Base-by-base conservation (phyloP, 1,140 invertebrate genomes). In the Reticulitermes speratus region DNA sequence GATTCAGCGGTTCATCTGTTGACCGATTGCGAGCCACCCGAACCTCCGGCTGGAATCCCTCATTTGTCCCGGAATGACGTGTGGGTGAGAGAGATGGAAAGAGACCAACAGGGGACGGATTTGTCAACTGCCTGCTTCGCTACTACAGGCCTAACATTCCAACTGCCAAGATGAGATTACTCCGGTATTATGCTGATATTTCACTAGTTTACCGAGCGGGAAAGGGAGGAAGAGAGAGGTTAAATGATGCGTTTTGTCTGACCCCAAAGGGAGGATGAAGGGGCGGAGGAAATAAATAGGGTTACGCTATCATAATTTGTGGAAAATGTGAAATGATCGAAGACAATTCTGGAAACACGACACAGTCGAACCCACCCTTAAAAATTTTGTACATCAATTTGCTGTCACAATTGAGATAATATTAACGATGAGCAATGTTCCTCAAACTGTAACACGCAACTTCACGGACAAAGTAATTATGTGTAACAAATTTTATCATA, bases 291-390 rank as follows among this genome's bases (percentile, higher is more conserved):
- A 75, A 75, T 75, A 75, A 30, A 75, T 75, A 75, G 65, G 65
- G 65, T 75, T 75, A 75, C 65, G 65, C 65, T 75, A 75, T 75
- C 65, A 75, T 75, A 75, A 75, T 75, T 75, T 75, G 65, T 75
- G 65, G 65, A 75, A 75, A 75, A 75, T 30, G n/a, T 30, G n/a
- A 75, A 75, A 75, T 75, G 65, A 75, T 75, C 65, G 65, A 75
- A 75, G 65, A 75, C 65, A 75, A 75, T 75, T 75, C 65, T 75
- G 25, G 65, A 75, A 75, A 30, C 65, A 75, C 14, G 65, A 75
- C 14, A 30, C n/a, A 75, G 65, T 25, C 7, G 65, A 75, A 16
- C n/a, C 65, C 14, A 14, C 65, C 65, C 65, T 75, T 75, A 75
- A 75, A 75, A 75, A 30, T 75, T 75, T 75, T 3, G 25, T 75